A percentile compares a stretch with the other conserved stretches of the same genome.
phyloP scores from a whole-genome alignment of 2,113 vertebrate species.

The Agelaius phoeniceus region DNA sequence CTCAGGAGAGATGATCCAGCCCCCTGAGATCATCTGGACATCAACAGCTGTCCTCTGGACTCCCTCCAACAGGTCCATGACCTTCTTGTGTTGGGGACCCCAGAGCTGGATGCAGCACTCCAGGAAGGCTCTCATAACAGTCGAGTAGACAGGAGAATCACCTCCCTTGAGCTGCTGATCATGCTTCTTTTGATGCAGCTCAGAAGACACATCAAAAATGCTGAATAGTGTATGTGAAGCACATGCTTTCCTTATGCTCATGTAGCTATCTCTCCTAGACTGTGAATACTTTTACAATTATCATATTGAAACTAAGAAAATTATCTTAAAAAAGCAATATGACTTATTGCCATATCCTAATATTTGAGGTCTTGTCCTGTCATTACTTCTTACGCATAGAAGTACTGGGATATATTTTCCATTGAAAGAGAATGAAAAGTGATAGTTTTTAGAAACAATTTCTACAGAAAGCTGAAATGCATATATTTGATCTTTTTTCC shows the following conservation, averaged over 20 bases:
- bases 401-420: background rate
- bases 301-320: background rate
- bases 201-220: background rate
- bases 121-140: background rate
- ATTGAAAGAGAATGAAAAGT: background rate
- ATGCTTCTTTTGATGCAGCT: background rate
- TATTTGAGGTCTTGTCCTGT: background rate
- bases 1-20: background rate
- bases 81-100: fast-evolving
- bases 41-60: background rate
- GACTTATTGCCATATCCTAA: background rate
- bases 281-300: background rate
- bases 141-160: background rate
- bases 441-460: background rate
- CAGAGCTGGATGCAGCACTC: background rate
- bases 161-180: background rate
- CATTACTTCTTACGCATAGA: background rate
- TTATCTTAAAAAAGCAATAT: background rate
- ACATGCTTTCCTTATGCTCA: background rate
- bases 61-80: fast-evolving
- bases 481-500: background rate
- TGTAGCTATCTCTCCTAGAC: background rate
- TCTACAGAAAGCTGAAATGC: background rate
- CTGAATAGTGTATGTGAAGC: background rate
- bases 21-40: background rate